A percentile compares a stretch with the other conserved stretches of the same genome.
Evolutionary conservation across 2,888 invertebrate genomes (phyloP).

Genomic region (Thecocarcelia acutangulata): DNA sequence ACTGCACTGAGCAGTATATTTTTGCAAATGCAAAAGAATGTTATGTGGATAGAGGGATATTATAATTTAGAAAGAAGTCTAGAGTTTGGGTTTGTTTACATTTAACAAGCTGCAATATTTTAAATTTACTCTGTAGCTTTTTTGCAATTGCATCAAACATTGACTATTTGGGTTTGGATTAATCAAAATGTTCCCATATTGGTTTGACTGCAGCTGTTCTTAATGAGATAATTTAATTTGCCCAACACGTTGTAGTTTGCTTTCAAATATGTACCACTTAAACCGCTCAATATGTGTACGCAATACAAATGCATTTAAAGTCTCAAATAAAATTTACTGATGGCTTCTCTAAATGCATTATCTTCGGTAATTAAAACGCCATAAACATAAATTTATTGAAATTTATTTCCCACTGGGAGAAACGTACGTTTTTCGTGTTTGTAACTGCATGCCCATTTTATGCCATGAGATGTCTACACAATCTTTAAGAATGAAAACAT

Average conservation of each 20-base stretch:
- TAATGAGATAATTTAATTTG: neutral
- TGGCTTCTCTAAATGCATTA: constrained; percentile 8
- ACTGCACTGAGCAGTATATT: too few relatives aligned
- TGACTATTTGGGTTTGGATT: too few relatives aligned
- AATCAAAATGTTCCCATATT: too few relatives aligned
- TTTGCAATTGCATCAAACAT: too few relatives aligned
- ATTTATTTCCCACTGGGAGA: constrained; percentile 44
- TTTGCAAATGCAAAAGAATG: too few relatives aligned
- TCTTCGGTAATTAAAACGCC: constrained; percentile 59
- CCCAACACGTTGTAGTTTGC: neutral
- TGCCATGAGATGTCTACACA: constrained; percentile 26
- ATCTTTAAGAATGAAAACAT: constrained; percentile 13
- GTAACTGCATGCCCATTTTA: constrained; percentile 1
- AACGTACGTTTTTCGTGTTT: too few relatives aligned
- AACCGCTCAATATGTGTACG: neutral
- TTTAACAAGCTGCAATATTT: too few relatives aligned
- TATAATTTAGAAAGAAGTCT: too few relatives aligned
- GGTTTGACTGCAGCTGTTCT: too few relatives aligned
- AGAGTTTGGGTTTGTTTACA: too few relatives aligned
- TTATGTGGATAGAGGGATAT: too few relatives aligned
- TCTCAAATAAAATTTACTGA: constrained; percentile 10
- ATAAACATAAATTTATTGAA: constrained; percentile 52
- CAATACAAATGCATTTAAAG: neutral
- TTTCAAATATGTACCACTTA: constrained; percentile 27
- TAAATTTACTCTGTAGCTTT: too few relatives aligned